phyloP scores from a whole-genome alignment of 1,140 invertebrate species.

The Spodoptera litura region DNA sequence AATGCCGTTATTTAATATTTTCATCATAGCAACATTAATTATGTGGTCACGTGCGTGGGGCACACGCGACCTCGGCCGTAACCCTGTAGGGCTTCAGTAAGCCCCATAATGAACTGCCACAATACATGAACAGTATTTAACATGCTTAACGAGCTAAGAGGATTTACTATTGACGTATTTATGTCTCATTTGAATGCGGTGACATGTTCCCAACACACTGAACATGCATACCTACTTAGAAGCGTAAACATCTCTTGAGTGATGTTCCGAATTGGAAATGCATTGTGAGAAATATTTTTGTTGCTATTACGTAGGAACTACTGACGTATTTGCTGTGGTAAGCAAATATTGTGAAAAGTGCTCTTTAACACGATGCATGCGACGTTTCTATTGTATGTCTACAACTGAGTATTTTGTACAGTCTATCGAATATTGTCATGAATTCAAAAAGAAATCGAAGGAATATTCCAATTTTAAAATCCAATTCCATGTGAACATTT shows the following conservation, averaged over 20 bases:
- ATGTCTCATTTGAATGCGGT: slow-evolving; percentile 14
- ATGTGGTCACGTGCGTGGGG: neutral
- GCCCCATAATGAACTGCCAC: slow-evolving; percentile 55
- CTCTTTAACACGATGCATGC: neutral
- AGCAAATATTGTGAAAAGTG: too few relatives aligned
- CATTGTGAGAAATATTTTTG: neutral
- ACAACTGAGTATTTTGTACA: neutral
- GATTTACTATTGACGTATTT: slow-evolving; percentile 46
- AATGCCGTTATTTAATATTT: neutral
- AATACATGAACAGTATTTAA: slow-evolving; percentile 50
- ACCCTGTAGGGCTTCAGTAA: slow-evolving; percentile 57
- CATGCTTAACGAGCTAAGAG: slow-evolving; percentile 55
- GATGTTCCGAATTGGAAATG: slow-evolving; percentile 13
- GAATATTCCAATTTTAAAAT: neutral
- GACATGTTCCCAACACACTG: neutral
- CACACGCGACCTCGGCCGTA: slow-evolving; percentile 52
- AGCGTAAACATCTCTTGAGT: slow-evolving; percentile 4
- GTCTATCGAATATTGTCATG: neutral
- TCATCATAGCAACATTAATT: slow-evolving; percentile 27
- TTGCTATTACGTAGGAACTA: neutral
- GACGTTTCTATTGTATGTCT: neutral
- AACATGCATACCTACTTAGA: slow-evolving; percentile 8
- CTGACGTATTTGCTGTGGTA: neutral
- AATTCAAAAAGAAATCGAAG: neutral
- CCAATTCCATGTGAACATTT: neutral